Conservation (phyloP, 2,888 invertebrate genomes). For the Folsomia manolachei region DNA sequence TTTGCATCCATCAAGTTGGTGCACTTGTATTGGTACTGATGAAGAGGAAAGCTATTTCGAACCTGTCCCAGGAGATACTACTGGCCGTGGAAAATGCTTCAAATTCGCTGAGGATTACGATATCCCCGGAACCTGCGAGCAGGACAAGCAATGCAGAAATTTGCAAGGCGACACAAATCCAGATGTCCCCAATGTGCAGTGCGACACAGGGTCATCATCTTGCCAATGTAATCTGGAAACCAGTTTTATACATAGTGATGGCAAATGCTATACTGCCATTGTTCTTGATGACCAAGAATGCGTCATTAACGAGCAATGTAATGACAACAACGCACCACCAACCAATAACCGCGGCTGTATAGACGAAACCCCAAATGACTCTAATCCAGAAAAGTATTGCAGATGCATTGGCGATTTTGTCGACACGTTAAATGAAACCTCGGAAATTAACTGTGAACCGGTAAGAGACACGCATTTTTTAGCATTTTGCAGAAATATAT, state of each 20-base stretch:
- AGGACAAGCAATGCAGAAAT: conserved; percentile 11
- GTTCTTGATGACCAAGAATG: background rate
- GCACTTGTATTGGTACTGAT: background rate
- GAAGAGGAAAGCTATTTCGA: background rate
- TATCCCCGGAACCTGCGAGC: conserved; percentile 14
- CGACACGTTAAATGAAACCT: background rate
- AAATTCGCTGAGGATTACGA: background rate
- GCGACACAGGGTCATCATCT: conserved; percentile 7
- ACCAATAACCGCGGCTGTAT: background rate
- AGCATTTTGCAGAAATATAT: background rate
- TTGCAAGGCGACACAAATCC: conserved; percentile 15
- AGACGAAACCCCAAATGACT: background rate
- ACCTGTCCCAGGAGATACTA: too few species aligned
- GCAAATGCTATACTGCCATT: conserved; percentile 11
- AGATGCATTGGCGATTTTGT: background rate
- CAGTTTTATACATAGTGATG: too few species aligned
- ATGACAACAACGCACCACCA: background rate
- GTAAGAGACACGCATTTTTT: background rate
- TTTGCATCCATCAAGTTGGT: background rate
- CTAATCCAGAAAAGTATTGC: background rate
- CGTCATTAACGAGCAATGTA: background rate
- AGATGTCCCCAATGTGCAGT: background rate
- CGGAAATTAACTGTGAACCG: conserved; percentile 1
- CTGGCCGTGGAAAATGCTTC: background rate
- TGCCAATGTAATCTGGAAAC: conserved; percentile 11